These are phyloP conservation scores for Dendrocincla fuliginosa DNA, from an alignment of 2,797 vertebrate species.

Conservation along the genomic window DNA sequence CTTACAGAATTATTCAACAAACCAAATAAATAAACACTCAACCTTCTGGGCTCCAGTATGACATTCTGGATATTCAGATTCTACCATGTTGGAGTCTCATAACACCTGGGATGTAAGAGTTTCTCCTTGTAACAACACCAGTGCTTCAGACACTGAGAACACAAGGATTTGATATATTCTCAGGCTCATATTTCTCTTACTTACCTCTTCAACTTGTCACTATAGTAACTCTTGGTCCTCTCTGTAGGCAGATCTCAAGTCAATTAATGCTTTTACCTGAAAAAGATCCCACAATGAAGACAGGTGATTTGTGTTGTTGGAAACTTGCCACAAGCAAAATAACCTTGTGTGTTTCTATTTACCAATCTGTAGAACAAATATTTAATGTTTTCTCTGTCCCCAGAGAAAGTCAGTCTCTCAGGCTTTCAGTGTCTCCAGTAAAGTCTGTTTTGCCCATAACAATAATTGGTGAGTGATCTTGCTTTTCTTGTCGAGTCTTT, in stretches of 20 bases:
- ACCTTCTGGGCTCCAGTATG: background rate
- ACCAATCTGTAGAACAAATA: background rate
- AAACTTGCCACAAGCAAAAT: background rate
- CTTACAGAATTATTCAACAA: background rate
- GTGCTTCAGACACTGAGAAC: background rate
- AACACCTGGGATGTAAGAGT: background rate
- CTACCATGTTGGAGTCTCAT: background rate
- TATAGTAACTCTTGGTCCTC: background rate
- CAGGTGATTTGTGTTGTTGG: background rate
- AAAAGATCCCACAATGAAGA: background rate
- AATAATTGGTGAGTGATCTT: background rate
- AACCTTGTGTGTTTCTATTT: background rate
- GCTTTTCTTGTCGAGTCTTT: background rate
- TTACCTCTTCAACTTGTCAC: background rate
- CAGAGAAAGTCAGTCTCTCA: background rate
- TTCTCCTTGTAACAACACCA: background rate
- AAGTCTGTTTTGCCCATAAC: background rate
- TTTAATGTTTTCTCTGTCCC: background rate
- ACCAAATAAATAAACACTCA: background rate
- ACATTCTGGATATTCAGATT: background rate
- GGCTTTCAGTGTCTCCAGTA: background rate
- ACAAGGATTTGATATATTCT: background rate
- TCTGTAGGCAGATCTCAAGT: background rate
- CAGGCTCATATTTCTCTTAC: background rate
- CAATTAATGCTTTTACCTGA: background rate